Evolutionary conservation across 2,113 vertebrate species (phyloP).

Genomic region (Suncus etruscus): DNA sequence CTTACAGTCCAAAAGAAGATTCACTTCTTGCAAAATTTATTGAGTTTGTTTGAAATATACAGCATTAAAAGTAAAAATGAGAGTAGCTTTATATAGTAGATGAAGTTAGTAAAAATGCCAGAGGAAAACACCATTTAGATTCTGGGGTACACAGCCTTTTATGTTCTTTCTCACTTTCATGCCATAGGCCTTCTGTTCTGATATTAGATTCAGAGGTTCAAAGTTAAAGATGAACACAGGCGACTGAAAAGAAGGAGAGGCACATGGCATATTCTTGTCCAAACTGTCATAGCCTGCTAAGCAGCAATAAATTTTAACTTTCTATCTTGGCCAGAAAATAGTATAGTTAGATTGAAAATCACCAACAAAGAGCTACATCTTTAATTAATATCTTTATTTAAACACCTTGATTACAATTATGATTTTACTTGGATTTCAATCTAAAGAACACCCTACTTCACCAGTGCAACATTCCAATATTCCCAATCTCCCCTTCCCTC

Average conservation of each 20-base stretch:
- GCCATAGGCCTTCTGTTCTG: background rate
- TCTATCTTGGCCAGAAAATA: background rate
- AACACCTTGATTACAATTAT: too few relatives aligned
- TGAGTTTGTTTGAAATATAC: background rate
- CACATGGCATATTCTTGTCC: background rate
- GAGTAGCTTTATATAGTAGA: background rate
- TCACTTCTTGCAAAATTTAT: background rate
- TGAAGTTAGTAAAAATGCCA: background rate
- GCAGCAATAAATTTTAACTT: background rate
- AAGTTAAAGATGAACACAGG: background rate
- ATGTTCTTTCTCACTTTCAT: background rate
- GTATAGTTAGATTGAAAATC: background rate
- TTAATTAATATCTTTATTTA: too few relatives aligned
- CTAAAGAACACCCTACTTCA: too few relatives aligned
- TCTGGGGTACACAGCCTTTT: background rate
- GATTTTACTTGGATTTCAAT: too few relatives aligned
- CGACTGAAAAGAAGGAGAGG: background rate
- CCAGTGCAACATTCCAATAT: too few relatives aligned
- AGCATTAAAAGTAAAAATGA: background rate
- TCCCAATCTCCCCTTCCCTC: too few relatives aligned
- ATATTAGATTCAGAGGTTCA: background rate
- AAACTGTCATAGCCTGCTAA: background rate
- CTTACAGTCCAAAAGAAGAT: conserved; percentile 10
- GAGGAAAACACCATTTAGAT: background rate
- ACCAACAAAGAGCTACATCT: background rate